Percentiles rank a stretch among this genome's conserved stretches.
Conservation (phyloP, 2,888 invertebrate species). For the Drosophila incognita region DNA sequence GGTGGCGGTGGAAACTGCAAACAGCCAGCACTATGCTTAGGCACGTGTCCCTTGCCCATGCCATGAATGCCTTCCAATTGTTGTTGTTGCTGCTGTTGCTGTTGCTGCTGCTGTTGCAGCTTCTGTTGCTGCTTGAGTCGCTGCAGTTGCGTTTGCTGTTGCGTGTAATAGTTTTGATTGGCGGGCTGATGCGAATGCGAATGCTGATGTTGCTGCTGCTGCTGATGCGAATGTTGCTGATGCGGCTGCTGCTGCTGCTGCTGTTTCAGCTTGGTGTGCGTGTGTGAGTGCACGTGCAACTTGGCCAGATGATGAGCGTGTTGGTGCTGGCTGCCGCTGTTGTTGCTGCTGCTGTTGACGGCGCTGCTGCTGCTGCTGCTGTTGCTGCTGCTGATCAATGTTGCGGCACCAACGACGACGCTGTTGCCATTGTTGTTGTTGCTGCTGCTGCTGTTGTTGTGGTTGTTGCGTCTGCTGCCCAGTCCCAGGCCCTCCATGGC, state of each 20-base stretch:
- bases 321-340: conserved; percentile 49
- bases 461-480: conserved; percentile 83
- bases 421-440: conserved; percentile 50
- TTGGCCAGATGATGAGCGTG: conserved; percentile 62
- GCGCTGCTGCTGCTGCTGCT: neutral
- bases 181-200: conserved; percentile 62
- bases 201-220: conserved; percentile 38
- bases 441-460: conserved; percentile 49
- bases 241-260: conserved; percentile 21
- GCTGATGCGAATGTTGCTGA: conserved; percentile 21
- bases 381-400: conserved; percentile 15
- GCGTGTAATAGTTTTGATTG: conserved; percentile 74
- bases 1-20: conserved; percentile 90
- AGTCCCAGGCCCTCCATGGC: conserved; percentile 85
- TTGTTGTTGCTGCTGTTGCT: conserved; percentile 43
- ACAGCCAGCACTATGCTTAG: conserved; percentile 64
- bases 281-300: conserved; percentile 44
- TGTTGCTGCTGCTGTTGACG: conserved; percentile 25
- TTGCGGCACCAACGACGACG: conserved; percentile 17
- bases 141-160: conserved; percentile 68
- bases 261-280: conserved; percentile 48
- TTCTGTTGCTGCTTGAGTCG: conserved; percentile 63
- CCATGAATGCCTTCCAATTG: conserved; percentile 56
- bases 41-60: conserved; percentile 32
- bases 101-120: conserved; percentile 35